Conservation (phyloP, 2,888 invertebrate species). For the Coelogynopora nodosa region DNA sequence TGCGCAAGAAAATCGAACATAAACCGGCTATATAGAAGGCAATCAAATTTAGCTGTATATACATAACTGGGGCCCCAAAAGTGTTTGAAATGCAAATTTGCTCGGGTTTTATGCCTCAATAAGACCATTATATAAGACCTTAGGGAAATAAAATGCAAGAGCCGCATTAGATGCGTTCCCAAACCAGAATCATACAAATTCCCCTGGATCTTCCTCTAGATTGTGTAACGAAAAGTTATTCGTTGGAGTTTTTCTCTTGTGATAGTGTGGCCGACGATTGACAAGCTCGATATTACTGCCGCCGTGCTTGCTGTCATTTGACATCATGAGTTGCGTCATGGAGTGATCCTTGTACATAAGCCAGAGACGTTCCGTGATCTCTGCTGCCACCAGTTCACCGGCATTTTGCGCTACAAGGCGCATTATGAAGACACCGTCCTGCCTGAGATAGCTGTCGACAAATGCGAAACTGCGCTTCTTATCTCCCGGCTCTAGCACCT, state of each 20-base stretch:
- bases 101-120: neutral
- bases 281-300: constrained; percentile 2
- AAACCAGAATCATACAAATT: constrained; percentile 40
- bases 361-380: constrained; percentile 44
- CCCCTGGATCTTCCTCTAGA: constrained; percentile 43
- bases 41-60: neutral
- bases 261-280: constrained; percentile 6
- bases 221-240: constrained; percentile 13
- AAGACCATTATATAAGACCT: neutral
- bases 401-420: constrained; percentile 48
- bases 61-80: no score
- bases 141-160: neutral
- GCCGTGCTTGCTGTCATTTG: constrained; percentile 3
- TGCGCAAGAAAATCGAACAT: constrained; percentile 13
- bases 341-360: constrained; percentile 34
- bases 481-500: constrained; percentile 42
- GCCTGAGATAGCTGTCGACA: constrained; percentile 47
- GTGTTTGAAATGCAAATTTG: neutral
- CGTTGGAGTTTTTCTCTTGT: neutral
- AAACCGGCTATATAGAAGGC: constrained; percentile 3
- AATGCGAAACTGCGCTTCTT: constrained; percentile 45
- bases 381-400: constrained; percentile 47
- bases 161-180: neutral
- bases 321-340: neutral
- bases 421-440: constrained; percentile 48